Conservation (phyloP, 2,888 invertebrate species). For the Sarcophaga rosellei region DNA sequence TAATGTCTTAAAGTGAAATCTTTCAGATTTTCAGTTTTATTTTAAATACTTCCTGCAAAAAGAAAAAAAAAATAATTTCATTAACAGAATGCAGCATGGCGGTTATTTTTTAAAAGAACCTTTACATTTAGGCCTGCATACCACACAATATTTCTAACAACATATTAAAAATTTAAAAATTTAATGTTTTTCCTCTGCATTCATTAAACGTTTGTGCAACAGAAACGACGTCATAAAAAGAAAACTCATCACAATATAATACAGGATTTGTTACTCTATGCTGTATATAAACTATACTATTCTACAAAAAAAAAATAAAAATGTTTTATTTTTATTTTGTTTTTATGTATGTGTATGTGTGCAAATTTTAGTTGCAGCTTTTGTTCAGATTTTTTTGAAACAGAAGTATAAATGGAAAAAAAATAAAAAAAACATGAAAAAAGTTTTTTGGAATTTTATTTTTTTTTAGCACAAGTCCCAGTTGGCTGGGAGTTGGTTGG, state of each 20-base stretch:
- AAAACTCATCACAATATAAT: constrained; percentile 13
- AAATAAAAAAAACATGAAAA: background rate
- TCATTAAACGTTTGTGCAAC: background rate
- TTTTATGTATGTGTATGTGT: background rate
- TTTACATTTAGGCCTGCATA: background rate
- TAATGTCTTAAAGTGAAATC: too few species aligned
- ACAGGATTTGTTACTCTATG: background rate
- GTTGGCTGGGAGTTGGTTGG: constrained; percentile 32
- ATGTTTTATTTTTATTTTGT: background rate
- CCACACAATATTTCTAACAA: background rate
- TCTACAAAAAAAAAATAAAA: too few species aligned
- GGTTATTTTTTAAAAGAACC: constrained; percentile 12
- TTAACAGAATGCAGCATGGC: background rate
- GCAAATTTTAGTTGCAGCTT: constrained; percentile 5
- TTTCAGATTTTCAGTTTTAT: too few species aligned
- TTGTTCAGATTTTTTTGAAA: constrained; percentile 43
- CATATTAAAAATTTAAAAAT: constrained; percentile 12
- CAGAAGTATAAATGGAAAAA: too few species aligned
- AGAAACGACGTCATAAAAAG: constrained; percentile 9
- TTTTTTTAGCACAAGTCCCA: constrained; percentile 23
- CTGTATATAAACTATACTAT: too few species aligned
- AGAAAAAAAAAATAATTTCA: background rate
- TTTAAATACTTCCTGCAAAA: too few species aligned
- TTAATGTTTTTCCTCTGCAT: background rate
- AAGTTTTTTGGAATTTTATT: constrained; percentile 14